phyloP scores from a whole-genome alignment of 2,797 vertebrate genomes.

The Diplodus puntazzo region DNA sequence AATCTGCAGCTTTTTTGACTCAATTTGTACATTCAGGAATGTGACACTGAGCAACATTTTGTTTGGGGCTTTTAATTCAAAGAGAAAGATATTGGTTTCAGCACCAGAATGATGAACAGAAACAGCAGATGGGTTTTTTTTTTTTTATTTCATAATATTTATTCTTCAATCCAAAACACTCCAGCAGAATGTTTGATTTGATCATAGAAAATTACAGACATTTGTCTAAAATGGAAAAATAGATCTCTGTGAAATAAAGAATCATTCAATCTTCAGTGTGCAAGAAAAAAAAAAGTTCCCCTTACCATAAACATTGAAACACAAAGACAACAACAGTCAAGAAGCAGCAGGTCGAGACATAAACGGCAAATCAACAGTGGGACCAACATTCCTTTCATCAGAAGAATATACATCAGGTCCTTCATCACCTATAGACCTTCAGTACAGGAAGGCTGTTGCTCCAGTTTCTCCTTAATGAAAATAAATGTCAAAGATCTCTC shows the following conservation, averaged over 20 bases:
- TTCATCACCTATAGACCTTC: conserved; percentile 12
- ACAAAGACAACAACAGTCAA: conserved; percentile 22
- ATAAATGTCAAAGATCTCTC: not conserved
- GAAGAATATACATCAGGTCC: conserved; percentile 7
- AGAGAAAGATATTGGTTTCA: not conserved
- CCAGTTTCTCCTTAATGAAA: not conserved
- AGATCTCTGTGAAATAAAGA: conserved; percentile 70
- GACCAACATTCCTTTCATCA: not conserved
- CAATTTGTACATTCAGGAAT: not conserved
- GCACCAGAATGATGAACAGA: not conserved
- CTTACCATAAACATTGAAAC: conserved; percentile 57
- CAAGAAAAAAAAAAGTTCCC: conserved; percentile 52
- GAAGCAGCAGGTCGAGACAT: conserved; percentile 63
- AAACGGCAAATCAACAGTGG: conserved; percentile 26
- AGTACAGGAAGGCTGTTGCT: not conserved
- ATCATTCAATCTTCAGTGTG: conserved; percentile 66
- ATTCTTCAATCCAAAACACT: conserved; percentile 64
- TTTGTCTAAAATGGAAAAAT: conserved; percentile 81
- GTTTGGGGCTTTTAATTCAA: not conserved
- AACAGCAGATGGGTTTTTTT: not conserved
- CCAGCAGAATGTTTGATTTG: conserved; percentile 54
- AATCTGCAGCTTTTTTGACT: not conserved
- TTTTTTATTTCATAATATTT: conserved; percentile 44
- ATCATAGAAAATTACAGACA: conserved; percentile 77
- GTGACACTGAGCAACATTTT: not conserved